phyloP scores from a whole-genome alignment of 2,113 vertebrate species.

The Aspidoscelis tigris region DNA sequence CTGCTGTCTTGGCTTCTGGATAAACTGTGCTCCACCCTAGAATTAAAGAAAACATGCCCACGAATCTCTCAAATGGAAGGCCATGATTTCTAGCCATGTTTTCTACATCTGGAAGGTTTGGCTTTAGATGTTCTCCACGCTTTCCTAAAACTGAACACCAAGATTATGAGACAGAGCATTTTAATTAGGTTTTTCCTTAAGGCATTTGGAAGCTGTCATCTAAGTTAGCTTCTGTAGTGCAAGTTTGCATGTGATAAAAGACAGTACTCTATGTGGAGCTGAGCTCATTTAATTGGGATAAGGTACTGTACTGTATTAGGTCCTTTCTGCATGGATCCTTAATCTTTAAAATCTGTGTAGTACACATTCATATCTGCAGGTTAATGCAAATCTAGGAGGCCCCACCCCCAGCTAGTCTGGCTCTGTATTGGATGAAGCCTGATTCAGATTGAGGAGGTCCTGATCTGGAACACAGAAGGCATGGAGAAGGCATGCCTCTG shows the following conservation, averaged over 20 bases:
- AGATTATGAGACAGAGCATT: slow-evolving; percentile 10
- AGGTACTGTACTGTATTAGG: background rate
- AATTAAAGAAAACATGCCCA: background rate
- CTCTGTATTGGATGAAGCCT: too few species aligned
- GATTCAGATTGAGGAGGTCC: too few species aligned
- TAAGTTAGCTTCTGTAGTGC: background rate
- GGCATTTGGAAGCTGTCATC: background rate
- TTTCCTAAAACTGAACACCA: slow-evolving; percentile 10
- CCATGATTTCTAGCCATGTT: slow-evolving; percentile 23
- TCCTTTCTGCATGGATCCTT: too few species aligned
- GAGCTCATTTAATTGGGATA: slow-evolving; percentile 12
- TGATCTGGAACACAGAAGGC: too few species aligned
- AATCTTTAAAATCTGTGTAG: too few species aligned
- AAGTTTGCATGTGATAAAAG: background rate
- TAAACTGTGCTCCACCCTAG: background rate
- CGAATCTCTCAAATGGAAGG: slow-evolving; percentile 17
- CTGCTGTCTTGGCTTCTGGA: slow-evolving; percentile 10
- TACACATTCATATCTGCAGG: too few species aligned
- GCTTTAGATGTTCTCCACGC: slow-evolving; percentile 9
- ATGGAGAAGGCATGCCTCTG: too few species aligned
- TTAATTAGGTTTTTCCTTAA: slow-evolving; percentile 7
- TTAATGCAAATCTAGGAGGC: too few species aligned
- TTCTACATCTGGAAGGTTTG: slow-evolving; percentile 53
- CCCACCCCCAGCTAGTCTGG: too few species aligned
- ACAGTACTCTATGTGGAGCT: background rate